Base-by-base conservation (phyloP, 2,113 vertebrate species). In the Petrocephalus zakoni region DNA sequence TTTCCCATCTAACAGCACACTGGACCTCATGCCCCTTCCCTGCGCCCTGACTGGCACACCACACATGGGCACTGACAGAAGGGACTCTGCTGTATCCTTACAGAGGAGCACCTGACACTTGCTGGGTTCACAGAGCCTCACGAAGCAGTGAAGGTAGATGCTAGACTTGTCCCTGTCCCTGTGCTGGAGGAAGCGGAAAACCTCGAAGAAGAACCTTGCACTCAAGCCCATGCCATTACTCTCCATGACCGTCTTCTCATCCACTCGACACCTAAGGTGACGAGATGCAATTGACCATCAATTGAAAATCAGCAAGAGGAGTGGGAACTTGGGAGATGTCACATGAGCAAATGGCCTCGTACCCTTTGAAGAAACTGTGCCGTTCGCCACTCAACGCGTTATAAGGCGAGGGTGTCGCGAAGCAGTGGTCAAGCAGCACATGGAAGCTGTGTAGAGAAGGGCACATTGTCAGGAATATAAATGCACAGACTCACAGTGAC, bases 401-500 rank as follows among this genome's bases (percentile, higher is more conserved):
- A 88, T 94, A 94, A 6, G 93, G 55, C 0, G 90, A 90, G 1
- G 95, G 93, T 19, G 96, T 96, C 7, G 91, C 94, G 86, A 96
- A 96, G 88, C 96, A 96, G 87, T 95, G 93, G 92, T 96, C 95
- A 90, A 97, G 90, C n/a, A 96, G 89, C 1, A 96, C 82, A 88
- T 95, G 0, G 88, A 96, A 96, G 87, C 96, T 96, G 86, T 29
- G 84, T 56, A 92, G 88, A 90, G 46, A 89, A 21, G 52, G 89
- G 86, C 55, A 87, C 7, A 42, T 42, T 19, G 37, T 83, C 46
- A 49, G 9, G 22, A 68, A 49, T 42, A 42, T 42, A 17, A 42
- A 49, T n/a, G 81, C 46, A 22, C 81, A 49, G 42, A 37, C 81
- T 83, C 21, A 47, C 78, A 83, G 37, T 49, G 21, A 46, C 46